Base-by-base conservation (phyloP, 1,140 invertebrate species). In the Drosophila pallidifrons region DNA sequence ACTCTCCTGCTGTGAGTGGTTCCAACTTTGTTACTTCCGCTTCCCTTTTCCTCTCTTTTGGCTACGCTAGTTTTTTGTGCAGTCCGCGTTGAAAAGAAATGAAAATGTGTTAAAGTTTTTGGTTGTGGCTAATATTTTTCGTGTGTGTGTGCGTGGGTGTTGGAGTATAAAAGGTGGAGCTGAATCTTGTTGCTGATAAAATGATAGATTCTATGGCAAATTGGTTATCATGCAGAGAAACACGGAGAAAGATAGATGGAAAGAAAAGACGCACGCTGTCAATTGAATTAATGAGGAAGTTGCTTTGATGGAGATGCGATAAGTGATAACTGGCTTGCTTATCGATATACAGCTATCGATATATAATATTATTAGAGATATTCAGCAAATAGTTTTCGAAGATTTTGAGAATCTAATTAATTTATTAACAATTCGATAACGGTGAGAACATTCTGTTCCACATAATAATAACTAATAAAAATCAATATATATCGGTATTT, bases 71-170 rank as follows among this genome's bases (percentile, higher is more conserved):
- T 77, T 61, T 77, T 77, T 81, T 77, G 68, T 41, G 64, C 10
- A 38, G 67, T 41, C 52, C 65, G 80, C 72, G 59, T 79, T 86
- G 82, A 85, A 85, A 81, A 81, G 69, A 86, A 85, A 86, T 85
- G 77, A 86, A 85, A 83, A 83, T 85, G 82, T 81, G 81, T 70
- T 81, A 52, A 69, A 77, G 71, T 80, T 82, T 77, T 77, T 79
- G 64, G 64, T 46, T 68, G 54, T 45, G 54, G 45, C 32, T 65
- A 38, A 15, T 63, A n/a, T 13, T 15, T 25, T 13, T 15, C 25
- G 66, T n/a, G 20, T 54, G 46, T 16, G 20, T 13, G 35, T 10
- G 16, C 35, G 66, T n/a, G 32, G 38, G 47, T 2, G 2, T 47
- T 28, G 16, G n/a, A n/a, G 28, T 16, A 16, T 16, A 16, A 16